Conservation (phyloP, 2,797 vertebrate species). For the Leptodactylus fallax region DNA sequence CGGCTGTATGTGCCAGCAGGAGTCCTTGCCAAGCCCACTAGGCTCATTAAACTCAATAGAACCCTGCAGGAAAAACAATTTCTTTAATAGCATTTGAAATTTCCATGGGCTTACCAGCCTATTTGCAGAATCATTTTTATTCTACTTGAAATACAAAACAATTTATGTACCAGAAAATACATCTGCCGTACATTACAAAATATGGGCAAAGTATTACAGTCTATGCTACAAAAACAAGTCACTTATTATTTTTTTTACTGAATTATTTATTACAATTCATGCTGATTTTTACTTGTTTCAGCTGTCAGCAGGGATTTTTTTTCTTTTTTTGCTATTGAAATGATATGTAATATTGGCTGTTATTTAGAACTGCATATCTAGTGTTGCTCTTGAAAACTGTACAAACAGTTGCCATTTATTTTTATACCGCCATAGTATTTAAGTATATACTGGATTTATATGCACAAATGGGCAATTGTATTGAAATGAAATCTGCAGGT, state of each 20-base stretch:
- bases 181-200: conserved; percentile 61
- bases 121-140: conserved; percentile 64
- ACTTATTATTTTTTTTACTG: conserved; percentile 59
- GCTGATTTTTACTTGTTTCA: conserved; percentile 61
- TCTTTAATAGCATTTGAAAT: conserved; percentile 67
- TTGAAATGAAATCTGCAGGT: not conserved
- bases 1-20: conserved; percentile 66
- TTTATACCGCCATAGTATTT: conserved; percentile 11
- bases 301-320: conserved; percentile 41
- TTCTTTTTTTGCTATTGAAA: conserved; percentile 30
- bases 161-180: conserved; percentile 64
- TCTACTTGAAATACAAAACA: conserved; percentile 63
- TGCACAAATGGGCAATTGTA: not conserved
- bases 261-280: conserved; percentile 60
- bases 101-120: conserved; percentile 66
- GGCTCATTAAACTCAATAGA: conserved; percentile 72
- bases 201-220: conserved; percentile 51
- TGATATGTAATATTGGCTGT: conserved; percentile 32
- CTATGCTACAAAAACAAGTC: conserved; percentile 50
- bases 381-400: not conserved
- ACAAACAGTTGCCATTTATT: not conserved
- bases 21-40: conserved; percentile 68
- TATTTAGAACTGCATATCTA: conserved; percentile 26
- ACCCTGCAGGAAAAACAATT: conserved; percentile 65
- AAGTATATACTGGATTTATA: not conserved